Conservation (phyloP, 2,888 invertebrate genomes). For the Phortica magna region DNA sequence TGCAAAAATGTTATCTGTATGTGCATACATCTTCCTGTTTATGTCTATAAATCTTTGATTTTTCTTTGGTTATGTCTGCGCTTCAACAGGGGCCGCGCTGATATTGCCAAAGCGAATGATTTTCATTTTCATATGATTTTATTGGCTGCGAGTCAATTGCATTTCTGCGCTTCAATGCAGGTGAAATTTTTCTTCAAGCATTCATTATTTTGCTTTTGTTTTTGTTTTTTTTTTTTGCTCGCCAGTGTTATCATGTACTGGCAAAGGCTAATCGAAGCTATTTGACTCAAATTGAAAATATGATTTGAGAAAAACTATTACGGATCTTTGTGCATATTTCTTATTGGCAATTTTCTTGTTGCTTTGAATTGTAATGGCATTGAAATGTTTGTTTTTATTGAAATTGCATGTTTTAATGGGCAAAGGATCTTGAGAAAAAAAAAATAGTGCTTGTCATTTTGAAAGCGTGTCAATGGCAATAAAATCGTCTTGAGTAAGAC, state of each 20-base stretch:
- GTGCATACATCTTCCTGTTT: conserved; percentile 22
- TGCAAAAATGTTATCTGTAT: conserved; percentile 1
- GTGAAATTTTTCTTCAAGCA: conserved; percentile 9
- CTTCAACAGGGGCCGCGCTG: conserved; percentile 5
- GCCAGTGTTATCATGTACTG: not conserved
- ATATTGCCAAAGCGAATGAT: not conserved
- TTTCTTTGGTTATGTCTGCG: conserved; percentile 2
- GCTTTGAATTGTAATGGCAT: conserved; percentile 4
- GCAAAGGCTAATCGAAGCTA: not conserved
- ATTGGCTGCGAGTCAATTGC: conserved; percentile 38
- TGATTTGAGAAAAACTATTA: conserved; percentile 7
- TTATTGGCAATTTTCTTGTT: too few relatives aligned
- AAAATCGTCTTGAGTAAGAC: too few relatives aligned
- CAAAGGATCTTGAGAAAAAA: not conserved
- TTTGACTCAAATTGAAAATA: not conserved
- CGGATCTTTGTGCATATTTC: conserved; percentile 15
- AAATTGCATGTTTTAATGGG: not conserved
- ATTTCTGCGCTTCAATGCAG: conserved; percentile 9
- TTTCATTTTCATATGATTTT: conserved; percentile 28
- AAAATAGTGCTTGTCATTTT: not conserved
- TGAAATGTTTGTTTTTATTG: not conserved
- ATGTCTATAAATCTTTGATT: conserved; percentile 30
- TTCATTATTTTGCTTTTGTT: not conserved
- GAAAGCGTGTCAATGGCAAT: not conserved
- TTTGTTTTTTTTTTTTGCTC: not conserved